Conservation (phyloP, 2,113 vertebrate genomes). For the Sceloporus undulatus region DNA sequence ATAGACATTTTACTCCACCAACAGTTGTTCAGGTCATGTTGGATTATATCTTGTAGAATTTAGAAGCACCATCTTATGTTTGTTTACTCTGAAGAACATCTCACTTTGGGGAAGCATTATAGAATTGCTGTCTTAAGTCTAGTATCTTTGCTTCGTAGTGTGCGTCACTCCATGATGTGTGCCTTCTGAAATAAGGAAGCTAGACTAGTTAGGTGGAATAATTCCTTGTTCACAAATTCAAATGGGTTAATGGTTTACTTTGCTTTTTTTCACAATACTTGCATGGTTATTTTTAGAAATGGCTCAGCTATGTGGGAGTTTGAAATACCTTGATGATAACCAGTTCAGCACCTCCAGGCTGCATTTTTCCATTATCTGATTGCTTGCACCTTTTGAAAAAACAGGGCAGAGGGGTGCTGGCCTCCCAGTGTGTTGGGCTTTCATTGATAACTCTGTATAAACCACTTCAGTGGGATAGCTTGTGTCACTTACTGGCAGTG, state of each 20-base stretch:
- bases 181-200: background rate
- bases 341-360: background rate
- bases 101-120: no score
- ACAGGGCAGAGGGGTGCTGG: no score
- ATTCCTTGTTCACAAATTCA: conserved; percentile 2
- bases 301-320: background rate
- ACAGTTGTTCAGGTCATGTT: background rate
- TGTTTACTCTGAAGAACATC: background rate
- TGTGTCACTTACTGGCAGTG: background rate
- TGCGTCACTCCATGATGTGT: background rate
- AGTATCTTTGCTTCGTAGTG: background rate
- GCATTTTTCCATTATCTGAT: background rate
- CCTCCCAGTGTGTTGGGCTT: background rate
- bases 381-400: background rate
- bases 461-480: background rate
- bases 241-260: background rate
- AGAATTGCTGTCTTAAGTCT: background rate
- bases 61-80: background rate
- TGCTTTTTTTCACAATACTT: background rate
- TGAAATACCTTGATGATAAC: background rate
- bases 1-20: background rate
- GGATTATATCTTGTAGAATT: background rate
- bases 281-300: background rate
- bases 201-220: background rate
- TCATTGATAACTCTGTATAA: background rate